Conservation (phyloP, 2,888 invertebrate species). For the Thera obeliscata region DNA sequence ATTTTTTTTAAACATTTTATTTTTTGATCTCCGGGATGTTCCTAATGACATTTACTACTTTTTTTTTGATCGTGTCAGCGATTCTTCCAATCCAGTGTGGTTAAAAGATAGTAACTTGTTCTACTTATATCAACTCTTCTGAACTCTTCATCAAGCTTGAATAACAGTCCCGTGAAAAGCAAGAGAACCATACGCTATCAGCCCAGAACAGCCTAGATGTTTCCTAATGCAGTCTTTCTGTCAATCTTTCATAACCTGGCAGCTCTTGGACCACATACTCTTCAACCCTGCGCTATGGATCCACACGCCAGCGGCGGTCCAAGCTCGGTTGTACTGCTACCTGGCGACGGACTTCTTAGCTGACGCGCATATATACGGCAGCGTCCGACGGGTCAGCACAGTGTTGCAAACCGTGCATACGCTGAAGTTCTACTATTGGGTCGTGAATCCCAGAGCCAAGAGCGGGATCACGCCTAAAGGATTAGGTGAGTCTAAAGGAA, state of each 20-base stretch:
- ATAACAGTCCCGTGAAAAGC: conserved; percentile 49
- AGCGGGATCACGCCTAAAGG: conserved; percentile 98
- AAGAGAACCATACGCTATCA: conserved; percentile 75
- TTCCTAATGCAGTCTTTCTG: conserved; percentile 93
- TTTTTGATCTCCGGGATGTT: no score
- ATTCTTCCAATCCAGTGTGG: no score
- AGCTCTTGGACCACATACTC: conserved; percentile 99
- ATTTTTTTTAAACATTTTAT: background rate
- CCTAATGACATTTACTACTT: no score
- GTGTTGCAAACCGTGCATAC: conserved; percentile 99
- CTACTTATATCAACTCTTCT: no score
- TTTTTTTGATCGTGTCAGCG: no score
- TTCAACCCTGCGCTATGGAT: conserved; percentile 99
- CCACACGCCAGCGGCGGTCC: conserved; percentile 97
- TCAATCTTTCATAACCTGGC: conserved; percentile 95
- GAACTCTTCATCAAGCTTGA: background rate
- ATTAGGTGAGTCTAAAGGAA: conserved; percentile 87
- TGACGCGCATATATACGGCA: conserved; percentile 98
- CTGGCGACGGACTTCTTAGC: conserved; percentile 99
- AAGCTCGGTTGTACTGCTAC: conserved; percentile 97
- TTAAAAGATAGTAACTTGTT: no score
- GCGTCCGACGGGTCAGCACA: conserved; percentile 97
- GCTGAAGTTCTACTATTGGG: conserved; percentile 99
- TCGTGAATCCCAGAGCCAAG: conserved; percentile 96
- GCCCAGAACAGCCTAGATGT: conserved; percentile 81